A percentile compares a stretch with the other conserved stretches of the same genome.
Conservation (phyloP, 2,888 invertebrate species). For the Mesopsocus fuscifrons region DNA sequence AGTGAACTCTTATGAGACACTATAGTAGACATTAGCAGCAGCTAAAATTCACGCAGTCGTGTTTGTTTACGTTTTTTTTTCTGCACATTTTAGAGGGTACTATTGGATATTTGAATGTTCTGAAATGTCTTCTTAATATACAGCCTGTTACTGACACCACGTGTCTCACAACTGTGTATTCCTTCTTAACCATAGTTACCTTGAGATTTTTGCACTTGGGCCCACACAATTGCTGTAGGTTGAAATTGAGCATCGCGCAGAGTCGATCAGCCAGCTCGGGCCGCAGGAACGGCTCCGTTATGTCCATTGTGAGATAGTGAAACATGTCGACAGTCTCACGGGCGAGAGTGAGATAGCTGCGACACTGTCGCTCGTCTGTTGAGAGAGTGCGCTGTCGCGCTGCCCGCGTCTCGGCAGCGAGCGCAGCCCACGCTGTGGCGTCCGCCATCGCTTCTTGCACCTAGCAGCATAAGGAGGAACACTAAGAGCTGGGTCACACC, state of each 20-base stretch:
- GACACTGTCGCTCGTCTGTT: conserved; percentile 72
- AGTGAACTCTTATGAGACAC: too few relatives aligned
- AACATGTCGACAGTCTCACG: conserved; percentile 97
- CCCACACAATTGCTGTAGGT: conserved; percentile 89
- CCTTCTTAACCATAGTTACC: conserved; percentile 43
- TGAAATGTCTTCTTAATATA: too few relatives aligned
- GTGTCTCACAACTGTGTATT: too few relatives aligned
- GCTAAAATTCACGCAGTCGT: too few relatives aligned
- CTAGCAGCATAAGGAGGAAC: too few relatives aligned
- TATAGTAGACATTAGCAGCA: too few relatives aligned
- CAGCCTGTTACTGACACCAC: too few relatives aligned
- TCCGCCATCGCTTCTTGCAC: conserved; percentile 72
- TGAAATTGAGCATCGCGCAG: conserved; percentile 97
- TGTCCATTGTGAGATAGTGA: conserved; percentile 86
- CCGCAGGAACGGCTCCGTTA: conserved; percentile 84
- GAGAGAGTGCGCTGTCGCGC: conserved; percentile 55
- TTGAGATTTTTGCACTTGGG: conserved; percentile 88
- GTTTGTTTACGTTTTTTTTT: too few relatives aligned
- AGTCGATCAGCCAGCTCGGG: conserved; percentile 85
- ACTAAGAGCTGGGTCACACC: too few relatives aligned
- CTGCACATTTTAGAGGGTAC: too few relatives aligned
- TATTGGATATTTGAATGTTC: too few relatives aligned
- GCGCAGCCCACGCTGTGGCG: conserved; percentile 41
- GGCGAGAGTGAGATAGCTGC: conserved; percentile 64
- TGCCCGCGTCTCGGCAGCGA: conserved; percentile 49